A percentile compares a stretch with the other conserved stretches of the same genome.
These are phyloP conservation scores for Pristionchus mayeri DNA, from an alignment of 2,888 invertebrate genomes.

Conservation along the genomic window DNA sequence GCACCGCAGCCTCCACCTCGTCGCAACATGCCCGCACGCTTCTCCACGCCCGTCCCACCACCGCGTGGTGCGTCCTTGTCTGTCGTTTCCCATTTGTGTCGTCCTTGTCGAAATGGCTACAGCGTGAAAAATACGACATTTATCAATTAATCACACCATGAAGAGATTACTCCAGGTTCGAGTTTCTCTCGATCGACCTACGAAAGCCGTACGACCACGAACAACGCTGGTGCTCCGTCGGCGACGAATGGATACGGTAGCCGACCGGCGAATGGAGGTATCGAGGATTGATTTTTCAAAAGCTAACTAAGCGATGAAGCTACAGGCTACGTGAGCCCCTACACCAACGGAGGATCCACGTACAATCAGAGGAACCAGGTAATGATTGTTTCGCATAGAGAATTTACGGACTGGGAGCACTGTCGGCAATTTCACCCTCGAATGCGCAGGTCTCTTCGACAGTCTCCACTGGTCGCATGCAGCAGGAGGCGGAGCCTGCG, in stretches of 20 bases:
- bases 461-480: constrained; percentile 9
- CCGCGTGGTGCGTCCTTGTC: constrained; percentile 43
- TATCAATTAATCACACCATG: background rate
- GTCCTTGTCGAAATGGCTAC: background rate
- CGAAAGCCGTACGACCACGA: constrained; percentile 36
- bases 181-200: background rate
- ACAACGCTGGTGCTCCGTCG: background rate
- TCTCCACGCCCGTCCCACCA: constrained; percentile 37
- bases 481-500: constrained; percentile 14
- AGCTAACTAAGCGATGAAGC: background rate
- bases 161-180: background rate
- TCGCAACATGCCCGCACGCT: constrained; percentile 17
- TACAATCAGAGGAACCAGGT: constrained; percentile 33
- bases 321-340: constrained; percentile 24
- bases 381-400: background rate
- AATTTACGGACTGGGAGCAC: too few species aligned
- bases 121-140: constrained; percentile 1
- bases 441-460: constrained; percentile 1
- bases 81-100: constrained; percentile 1
- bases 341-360: constrained; percentile 29
- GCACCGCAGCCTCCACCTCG: constrained; percentile 47
- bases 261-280: constrained; percentile 44
- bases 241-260: constrained; percentile 44
- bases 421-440: background rate
- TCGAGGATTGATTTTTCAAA: background rate